Conservation (phyloP, 1,140 invertebrate species). For the Drosophila seguyi region DNA sequence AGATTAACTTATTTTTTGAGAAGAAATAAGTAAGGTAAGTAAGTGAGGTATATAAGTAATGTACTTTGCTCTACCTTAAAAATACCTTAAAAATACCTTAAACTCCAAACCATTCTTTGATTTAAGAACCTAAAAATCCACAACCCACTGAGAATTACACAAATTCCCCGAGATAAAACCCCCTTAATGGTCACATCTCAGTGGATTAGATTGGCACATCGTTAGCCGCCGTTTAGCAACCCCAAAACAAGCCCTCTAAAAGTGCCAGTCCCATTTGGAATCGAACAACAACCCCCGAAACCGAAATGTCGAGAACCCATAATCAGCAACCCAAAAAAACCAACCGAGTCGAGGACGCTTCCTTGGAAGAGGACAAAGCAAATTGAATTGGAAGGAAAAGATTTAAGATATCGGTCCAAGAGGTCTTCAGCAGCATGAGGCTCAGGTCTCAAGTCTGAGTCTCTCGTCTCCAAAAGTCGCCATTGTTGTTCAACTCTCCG, state of each 20-base stretch:
- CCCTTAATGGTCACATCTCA: constrained; percentile 35
- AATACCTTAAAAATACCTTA: too few relatives aligned
- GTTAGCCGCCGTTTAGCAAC: constrained; percentile 64
- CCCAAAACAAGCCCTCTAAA: constrained; percentile 31
- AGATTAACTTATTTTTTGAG: too few relatives aligned
- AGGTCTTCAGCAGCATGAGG: background rate
- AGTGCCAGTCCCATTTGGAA: constrained; percentile 38
- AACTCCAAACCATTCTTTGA: background rate
- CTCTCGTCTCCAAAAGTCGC: constrained; percentile 29
- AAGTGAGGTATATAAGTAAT: too few relatives aligned
- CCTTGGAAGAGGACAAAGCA: constrained; percentile 53
- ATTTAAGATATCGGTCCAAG: constrained; percentile 54
- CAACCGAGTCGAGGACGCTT: constrained; percentile 34
- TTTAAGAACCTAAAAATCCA: background rate
- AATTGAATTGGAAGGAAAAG: constrained; percentile 64
- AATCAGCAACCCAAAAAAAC: constrained; percentile 46
- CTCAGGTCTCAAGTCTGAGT: background rate
- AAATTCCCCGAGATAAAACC: constrained; percentile 4
- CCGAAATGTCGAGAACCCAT: constrained; percentile 44
- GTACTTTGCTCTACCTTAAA: too few relatives aligned
- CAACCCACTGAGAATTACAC: constrained; percentile 11
- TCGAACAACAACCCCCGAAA: constrained; percentile 54
- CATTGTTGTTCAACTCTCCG: constrained; percentile 36
- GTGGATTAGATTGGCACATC: constrained; percentile 71
- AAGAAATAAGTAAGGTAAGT: too few relatives aligned